These are phyloP conservation scores for Athetis lepigone DNA, from an alignment of 2,888 invertebrate genomes.

Conservation along the genomic window DNA sequence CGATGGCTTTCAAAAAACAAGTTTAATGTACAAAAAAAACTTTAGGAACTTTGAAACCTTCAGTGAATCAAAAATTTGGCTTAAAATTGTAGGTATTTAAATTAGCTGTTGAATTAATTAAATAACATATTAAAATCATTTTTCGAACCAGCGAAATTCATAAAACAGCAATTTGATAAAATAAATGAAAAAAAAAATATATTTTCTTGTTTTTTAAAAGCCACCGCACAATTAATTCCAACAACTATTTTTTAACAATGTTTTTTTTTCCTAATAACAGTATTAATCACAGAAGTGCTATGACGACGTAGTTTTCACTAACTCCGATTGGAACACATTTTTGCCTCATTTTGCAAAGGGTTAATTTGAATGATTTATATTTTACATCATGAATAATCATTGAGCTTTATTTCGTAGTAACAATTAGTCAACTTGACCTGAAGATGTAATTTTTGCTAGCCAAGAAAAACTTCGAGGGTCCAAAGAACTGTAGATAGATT, in stretches of 20 bases:
- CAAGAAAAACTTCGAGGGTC: no score
- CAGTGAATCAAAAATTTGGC: no score
- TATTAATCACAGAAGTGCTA: slow-evolving; percentile 70
- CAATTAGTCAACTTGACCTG: slow-evolving; percentile 8
- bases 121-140: no score
- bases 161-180: neutral
- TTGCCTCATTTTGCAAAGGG: slow-evolving; percentile 45
- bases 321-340: slow-evolving; percentile 48
- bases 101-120: no score
- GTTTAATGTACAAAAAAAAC: neutral
- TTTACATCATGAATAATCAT: slow-evolving; percentile 25
- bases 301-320: slow-evolving; percentile 37
- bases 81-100: no score
- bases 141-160: no score
- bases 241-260: slow-evolving; percentile 69
- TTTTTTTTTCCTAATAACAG: slow-evolving; percentile 67
- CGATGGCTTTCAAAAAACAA: slow-evolving; percentile 57
- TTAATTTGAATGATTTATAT: slow-evolving; percentile 29
- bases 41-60: no score
- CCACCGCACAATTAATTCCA: slow-evolving; percentile 55
- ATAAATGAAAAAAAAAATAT: neutral
- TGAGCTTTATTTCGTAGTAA: neutral
- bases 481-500: no score
- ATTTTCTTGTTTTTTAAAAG: slow-evolving; percentile 40
- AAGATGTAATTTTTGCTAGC: neutral